Conservation (phyloP, 2,888 invertebrate genomes). For the Keiferia lycopersicella region DNA sequence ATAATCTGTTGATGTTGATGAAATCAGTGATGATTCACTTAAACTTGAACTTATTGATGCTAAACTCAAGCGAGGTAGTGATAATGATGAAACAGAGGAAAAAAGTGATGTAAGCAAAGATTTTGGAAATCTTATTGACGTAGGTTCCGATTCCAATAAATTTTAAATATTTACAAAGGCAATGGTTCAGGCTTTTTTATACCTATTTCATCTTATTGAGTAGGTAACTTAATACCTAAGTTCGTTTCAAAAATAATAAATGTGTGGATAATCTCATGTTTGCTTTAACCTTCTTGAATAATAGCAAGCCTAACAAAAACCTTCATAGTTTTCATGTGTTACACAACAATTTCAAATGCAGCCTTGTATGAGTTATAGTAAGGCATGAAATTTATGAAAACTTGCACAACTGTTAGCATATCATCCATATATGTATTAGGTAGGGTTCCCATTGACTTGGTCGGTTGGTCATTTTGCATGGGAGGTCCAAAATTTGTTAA, state of each 20-base stretch:
- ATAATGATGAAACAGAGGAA: neutral
- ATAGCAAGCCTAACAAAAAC: neutral
- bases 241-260: too few species aligned
- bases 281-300: neutral
- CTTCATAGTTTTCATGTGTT: neutral
- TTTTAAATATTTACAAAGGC: neutral
- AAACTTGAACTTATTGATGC: conserved; percentile 1
- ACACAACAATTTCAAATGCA: neutral
- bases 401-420: conserved; percentile 4
- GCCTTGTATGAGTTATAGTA: neutral
- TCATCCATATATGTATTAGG: neutral
- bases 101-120: neutral
- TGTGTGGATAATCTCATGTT: too few species aligned
- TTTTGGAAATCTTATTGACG: neutral
- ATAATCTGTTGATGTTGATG: neutral
- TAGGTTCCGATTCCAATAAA: neutral
- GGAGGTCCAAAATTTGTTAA: too few species aligned
- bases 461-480: too few species aligned
- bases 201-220: too few species aligned
- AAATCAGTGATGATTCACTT: neutral
- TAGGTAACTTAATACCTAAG: too few species aligned
- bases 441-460: too few species aligned
- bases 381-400: conserved; percentile 13
- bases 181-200: neutral
- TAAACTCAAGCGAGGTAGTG: neutral